phyloP scores from a whole-genome alignment of 2,113 vertebrate genomes.

The Callospermophilus lateralis region DNA sequence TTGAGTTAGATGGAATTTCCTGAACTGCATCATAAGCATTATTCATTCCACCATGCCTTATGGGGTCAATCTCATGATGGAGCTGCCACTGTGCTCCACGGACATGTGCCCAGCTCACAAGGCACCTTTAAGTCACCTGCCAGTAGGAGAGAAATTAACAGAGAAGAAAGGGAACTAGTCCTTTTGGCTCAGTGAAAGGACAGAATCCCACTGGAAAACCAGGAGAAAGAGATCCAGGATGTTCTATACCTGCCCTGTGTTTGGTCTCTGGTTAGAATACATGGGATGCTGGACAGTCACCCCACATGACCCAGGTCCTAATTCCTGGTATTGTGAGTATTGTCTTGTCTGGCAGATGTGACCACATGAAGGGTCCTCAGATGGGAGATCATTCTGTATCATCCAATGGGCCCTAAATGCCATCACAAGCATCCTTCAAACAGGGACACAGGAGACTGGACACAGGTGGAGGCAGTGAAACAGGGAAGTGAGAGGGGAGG shows the following conservation, averaged over 20 bases:
- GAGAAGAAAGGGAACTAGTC: background rate
- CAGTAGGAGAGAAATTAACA: background rate
- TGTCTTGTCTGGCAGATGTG: background rate
- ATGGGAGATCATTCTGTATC: too few species aligned
- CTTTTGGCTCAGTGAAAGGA: background rate
- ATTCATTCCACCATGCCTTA: background rate
- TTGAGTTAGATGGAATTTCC: background rate
- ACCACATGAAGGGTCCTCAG: background rate
- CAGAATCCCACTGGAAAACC: background rate
- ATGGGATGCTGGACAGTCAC: background rate
- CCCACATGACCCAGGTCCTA: background rate
- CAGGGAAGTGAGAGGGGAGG: background rate
- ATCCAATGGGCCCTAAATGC: background rate
- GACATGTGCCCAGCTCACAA: accelerated
- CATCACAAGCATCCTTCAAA: background rate
- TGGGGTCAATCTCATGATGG: background rate
- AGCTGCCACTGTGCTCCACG: background rate
- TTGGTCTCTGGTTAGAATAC: background rate
- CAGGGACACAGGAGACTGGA: background rate
- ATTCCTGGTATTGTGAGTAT: background rate
- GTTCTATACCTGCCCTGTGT: too few species aligned
- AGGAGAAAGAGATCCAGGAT: background rate
- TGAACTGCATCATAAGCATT: background rate
- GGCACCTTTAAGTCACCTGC: background rate
- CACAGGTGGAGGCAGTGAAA: background rate